Evolutionary conservation across 2,888 invertebrate species (phyloP).

Genomic region (Xestia xanthographa): DNA sequence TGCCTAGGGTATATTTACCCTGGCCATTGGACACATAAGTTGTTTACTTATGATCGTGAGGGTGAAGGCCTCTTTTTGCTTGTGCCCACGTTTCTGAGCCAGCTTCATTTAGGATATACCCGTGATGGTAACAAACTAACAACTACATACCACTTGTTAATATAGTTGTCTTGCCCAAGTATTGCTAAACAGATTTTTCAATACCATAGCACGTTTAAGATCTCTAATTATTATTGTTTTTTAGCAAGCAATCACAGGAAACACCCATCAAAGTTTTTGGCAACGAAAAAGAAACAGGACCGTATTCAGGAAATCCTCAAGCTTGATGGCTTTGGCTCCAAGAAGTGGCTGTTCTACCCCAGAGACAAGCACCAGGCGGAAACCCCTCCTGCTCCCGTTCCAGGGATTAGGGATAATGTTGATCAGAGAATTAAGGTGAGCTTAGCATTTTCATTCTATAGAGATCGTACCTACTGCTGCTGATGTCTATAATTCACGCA

Average conservation of each 20-base stretch:
- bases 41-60: not conserved
- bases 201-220: not conserved
- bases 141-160: not conserved
- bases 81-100: too few relatives aligned
- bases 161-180: not conserved
- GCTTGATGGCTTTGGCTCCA: conserved; percentile 85
- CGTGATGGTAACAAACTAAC: too few relatives aligned
- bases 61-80: too few relatives aligned
- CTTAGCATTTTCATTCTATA: not conserved
- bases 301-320: conserved; percentile 84
- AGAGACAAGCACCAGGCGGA: conserved; percentile 63
- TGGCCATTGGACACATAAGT: not conserved
- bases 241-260: conserved; percentile 84
- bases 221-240: not conserved
- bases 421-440: conserved; percentile 83
- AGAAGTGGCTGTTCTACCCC: conserved; percentile 86
- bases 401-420: conserved; percentile 74
- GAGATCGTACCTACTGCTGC: not conserved
- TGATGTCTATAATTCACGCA: not conserved
- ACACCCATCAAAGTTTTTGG: conserved; percentile 81
- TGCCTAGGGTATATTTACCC: too few relatives aligned
- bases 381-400: conserved; percentile 53
- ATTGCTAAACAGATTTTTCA: not conserved
- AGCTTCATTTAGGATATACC: too few relatives aligned
- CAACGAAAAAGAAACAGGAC: conserved; percentile 84